A percentile compares a stretch with the other conserved stretches of the same genome.
These are phyloP conservation scores for Fringilla coelebs DNA, from an alignment of 2,797 vertebrate genomes.

Conservation along the genomic window DNA sequence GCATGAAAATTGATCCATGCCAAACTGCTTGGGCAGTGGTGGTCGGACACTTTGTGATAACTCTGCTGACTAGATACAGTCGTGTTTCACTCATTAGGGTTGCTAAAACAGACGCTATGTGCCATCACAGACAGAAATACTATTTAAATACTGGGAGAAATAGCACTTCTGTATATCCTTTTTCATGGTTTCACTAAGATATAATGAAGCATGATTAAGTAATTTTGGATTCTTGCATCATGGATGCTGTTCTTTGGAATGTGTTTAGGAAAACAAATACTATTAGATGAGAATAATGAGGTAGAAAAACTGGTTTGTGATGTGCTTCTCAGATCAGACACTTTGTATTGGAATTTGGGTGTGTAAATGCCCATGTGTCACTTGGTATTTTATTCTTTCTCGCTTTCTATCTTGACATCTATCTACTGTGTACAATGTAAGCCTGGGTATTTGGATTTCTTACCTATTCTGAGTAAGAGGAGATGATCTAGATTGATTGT, in stretches of 20 bases:
- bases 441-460: not conserved
- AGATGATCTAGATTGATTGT: not conserved
- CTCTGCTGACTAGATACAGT: not conserved
- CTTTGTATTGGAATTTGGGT: not conserved
- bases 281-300: conserved; percentile 1
- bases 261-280: not conserved
- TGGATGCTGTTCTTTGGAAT: not conserved
- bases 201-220: not conserved
- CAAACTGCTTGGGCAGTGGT: not conserved
- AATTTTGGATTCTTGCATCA: not conserved
- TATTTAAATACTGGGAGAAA: not conserved
- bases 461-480: not conserved
- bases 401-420: not conserved
- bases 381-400: not conserved
- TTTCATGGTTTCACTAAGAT: not conserved
- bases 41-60: not conserved
- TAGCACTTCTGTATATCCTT: not conserved
- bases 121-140: not conserved
- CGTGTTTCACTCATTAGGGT: not conserved
- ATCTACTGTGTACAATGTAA: not conserved
- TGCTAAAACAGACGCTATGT: not conserved
- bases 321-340: not conserved
- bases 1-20: not conserved
- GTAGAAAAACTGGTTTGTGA: conserved; percentile 34
- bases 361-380: not conserved